These are phyloP conservation scores for Malacoraja senta DNA, from an alignment of 2,797 vertebrate genomes.

Conservation along the genomic window DNA sequence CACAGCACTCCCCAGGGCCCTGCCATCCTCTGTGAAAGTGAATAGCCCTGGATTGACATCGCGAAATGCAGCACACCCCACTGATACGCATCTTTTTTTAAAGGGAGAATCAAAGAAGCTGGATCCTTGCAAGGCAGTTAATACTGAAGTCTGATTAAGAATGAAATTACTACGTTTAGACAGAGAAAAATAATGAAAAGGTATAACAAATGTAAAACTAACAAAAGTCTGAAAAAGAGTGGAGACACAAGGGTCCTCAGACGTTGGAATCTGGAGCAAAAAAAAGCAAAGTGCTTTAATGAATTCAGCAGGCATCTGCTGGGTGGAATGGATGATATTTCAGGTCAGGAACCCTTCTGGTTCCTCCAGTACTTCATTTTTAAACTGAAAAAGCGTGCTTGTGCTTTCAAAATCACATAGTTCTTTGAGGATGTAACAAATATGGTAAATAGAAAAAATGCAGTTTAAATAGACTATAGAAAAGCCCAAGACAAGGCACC, in stretches of 20 bases:
- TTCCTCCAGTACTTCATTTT: too few relatives aligned
- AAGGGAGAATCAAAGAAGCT: background rate
- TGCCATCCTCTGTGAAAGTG: too few relatives aligned
- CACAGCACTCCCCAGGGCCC: too few relatives aligned
- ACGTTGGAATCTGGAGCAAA: too few relatives aligned
- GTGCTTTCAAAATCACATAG: background rate
- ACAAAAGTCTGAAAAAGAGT: background rate
- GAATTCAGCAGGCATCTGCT: too few relatives aligned
- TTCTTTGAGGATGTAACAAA: background rate
- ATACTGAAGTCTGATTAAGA: background rate
- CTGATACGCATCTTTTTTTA: background rate
- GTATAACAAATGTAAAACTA: background rate
- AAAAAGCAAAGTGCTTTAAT: too few relatives aligned
- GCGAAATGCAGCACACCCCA: too few relatives aligned
- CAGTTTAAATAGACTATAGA: too few relatives aligned
- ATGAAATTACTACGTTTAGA: background rate
- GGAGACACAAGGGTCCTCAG: too few relatives aligned
- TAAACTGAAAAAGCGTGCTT: background rate
- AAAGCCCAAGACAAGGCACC: background rate
- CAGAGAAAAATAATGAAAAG: background rate
- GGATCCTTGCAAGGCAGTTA: background rate
- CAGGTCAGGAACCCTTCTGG: too few relatives aligned
- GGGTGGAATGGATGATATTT: too few relatives aligned
- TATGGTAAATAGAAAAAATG: background rate
- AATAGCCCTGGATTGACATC: too few relatives aligned